These are phyloP conservation scores for Meloe dianella DNA, from an alignment of 2,888 invertebrate genomes.

Conservation along the genomic window DNA sequence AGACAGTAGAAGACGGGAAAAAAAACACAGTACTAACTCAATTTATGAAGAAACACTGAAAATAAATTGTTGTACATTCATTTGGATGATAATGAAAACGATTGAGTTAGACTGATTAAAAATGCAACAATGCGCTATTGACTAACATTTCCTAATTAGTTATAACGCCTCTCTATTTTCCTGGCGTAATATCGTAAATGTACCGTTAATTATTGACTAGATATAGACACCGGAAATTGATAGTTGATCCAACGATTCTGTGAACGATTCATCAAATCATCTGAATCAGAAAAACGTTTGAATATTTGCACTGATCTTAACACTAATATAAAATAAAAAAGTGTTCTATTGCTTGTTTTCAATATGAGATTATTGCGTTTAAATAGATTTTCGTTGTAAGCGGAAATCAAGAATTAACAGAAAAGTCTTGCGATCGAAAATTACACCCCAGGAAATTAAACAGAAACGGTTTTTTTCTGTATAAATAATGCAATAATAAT, in stretches of 20 bases:
- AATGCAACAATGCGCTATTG: not conserved
- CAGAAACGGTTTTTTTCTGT: not conserved
- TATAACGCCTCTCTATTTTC: not conserved
- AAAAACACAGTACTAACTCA: no score
- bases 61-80: no score
- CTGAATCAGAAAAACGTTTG: not conserved
- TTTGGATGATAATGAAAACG: no score
- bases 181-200: not conserved
- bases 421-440: not conserved
- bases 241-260: not conserved
- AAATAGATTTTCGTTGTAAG: not conserved
- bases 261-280: not conserved
- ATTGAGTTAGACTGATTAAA: no score
- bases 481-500: not conserved
- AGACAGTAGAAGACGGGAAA: no score
- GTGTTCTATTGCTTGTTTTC: no score
- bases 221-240: not conserved
- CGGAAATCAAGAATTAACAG: not conserved
- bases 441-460: constrained; percentile 4
- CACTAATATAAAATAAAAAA: not conserved
- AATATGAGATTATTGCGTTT: no score
- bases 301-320: not conserved
- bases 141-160: not conserved
- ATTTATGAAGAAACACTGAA: no score
- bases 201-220: not conserved